Base-by-base conservation (phyloP, 2,113 vertebrate species). In the Ariopsis seemanni region DNA sequence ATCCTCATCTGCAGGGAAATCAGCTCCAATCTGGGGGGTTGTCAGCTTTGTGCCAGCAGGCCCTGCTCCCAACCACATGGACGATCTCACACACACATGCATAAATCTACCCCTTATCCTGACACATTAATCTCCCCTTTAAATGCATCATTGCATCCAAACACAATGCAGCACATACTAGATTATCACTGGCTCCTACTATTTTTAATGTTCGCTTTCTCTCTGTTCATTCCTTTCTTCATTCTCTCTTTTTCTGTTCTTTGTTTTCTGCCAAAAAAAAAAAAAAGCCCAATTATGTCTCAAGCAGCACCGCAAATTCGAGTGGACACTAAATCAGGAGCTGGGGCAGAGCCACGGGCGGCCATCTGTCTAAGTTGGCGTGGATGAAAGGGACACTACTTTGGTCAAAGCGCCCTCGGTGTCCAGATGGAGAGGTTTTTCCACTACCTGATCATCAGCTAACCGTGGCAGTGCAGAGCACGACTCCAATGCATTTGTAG, bases 41-140 rank as follows among this genome's bases (percentile, higher is more conserved):
- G 91, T 90, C 91, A 87, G 57, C 69, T 55, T 65, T 75, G 18
- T 75, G 84, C 75, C 86, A 87, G 80, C 88, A 86, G 83, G 88
- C 60, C 78, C 72, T 53, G 74, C 78, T 85, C 72, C 69, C 69
- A 82, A 69, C 84, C 79, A 77, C 78, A 89, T 88, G 75, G 63
- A 83, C 25, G 63, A 85, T 30, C 85, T 20, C 65, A 48, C 62
- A 52, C 82, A 63, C 69, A 85, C 84, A 1, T 67, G 71, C 81
- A 87, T 78, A 84, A 77, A 86, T 89, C 86, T 90, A 90, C 88
- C 82, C 89, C 86, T 84, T 67, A 83, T 84, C 88, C 82, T 91
- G 90, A 91, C 89, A 90, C 86, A 91, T 91, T 89, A 89, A 90
- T 91, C 91, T 89, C 89, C 82, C 84, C 84, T 89, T 90, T 90